Conservation (phyloP, 92 coral and sea anemone genomes). For the Montipora capitata region DNA sequence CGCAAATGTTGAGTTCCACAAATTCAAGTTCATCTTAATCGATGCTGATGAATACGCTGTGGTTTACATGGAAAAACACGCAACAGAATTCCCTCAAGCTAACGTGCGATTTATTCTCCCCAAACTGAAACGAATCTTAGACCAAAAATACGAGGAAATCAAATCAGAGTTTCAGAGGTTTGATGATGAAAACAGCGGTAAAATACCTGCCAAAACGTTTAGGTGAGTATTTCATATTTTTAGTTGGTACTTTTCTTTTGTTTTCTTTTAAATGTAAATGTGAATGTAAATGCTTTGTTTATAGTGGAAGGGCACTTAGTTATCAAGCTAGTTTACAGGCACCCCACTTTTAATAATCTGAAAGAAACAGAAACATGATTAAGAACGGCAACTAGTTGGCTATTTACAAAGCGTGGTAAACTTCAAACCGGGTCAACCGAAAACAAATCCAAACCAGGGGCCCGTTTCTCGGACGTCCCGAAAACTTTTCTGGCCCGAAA, state of each 20-base stretch:
- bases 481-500: too few species aligned
- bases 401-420: too few species aligned
- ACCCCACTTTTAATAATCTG: too few species aligned
- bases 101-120: constrained; percentile 88
- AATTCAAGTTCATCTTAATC: constrained; percentile 89
- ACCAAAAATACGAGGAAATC: constrained; percentile 86
- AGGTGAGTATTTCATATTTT: constrained; percentile 63
- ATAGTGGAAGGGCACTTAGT: too few species aligned
- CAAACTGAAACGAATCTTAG: constrained; percentile 86
- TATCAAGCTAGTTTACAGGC: too few species aligned
- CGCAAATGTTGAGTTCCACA: constrained; percentile 87
- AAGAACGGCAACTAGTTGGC: too few species aligned
- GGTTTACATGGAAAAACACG: constrained; percentile 93
- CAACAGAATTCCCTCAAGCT: constrained; percentile 90
- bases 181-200: constrained; percentile 82
- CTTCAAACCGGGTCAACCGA: too few species aligned
- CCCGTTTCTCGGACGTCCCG: too few species aligned
- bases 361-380: too few species aligned
- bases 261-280: too few species aligned
- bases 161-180: constrained; percentile 75
- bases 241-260: background rate
- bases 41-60: constrained; percentile 99
- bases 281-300: background rate
- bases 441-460: too few species aligned
- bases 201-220: constrained; percentile 77